Evolutionary conservation across 2,113 vertebrate species (phyloP), one percentile per base, ranked within the genome.

Genomic region (Bufo bufo): DNA sequence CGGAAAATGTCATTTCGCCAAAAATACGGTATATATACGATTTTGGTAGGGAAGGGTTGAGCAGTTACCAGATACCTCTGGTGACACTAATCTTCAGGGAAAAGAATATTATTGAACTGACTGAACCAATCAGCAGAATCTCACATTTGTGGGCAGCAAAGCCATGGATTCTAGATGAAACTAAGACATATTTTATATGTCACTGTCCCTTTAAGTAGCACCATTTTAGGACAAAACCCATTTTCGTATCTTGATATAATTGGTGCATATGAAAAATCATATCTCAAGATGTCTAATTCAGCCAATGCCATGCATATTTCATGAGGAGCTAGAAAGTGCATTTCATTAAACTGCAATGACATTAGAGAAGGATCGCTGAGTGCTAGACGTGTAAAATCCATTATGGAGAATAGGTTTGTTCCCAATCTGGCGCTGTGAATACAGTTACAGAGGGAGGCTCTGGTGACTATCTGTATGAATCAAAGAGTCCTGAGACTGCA

Each of bases 291-390:
- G 23, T 49, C 33, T 81, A 81, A 43, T 81, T 59, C 33, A 17
- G 78, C 14, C 43, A 4, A 5, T 10, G 33, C 17, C 54, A 45
- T 81, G 16, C 56, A 81, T 61, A 81, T 81, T 81, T 81, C 43
- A 81, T 81, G 9, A 59, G 54, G 54, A 81, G 54, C 54, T 81
- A 45, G 54, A 59, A 56, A 59, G 78, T 43, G 33, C 78, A 59
- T 61, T 33, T 81, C 78, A 81, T 81, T 59, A 81, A 81, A 81
- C 78, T 81, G 78, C 78, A 81, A 61, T 81, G 78, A 81, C 54
- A 59, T 81, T 59, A 81, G 78, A 59, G 54, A 81, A 81, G 78
- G 78, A 13, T 81, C n/a, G 12, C 54, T 59, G 56, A 43, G 7
- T 45, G 58, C 47, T 4, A 33, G 23, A 81, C 23, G n/a, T 50